Conservation (phyloP, 2,113 vertebrate genomes). For the Xiphorhynchus elegans region DNA sequence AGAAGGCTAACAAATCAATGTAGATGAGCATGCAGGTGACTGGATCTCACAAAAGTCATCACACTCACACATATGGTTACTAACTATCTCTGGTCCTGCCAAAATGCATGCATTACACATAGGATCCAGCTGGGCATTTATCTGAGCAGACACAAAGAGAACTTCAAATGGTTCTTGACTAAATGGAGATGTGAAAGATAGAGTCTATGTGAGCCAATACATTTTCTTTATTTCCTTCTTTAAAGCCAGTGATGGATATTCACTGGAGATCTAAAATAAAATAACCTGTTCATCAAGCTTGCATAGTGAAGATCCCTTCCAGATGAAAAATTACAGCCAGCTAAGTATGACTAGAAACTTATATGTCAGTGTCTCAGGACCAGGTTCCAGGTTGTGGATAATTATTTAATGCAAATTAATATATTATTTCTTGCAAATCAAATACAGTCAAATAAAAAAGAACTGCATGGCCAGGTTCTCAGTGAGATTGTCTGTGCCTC, state of each 20-base stretch:
- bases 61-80: neutral
- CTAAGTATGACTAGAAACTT: neutral
- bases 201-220: neutral
- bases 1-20: neutral
- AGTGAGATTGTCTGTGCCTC: neutral
- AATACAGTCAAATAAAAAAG: neutral
- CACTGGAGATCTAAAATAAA: slow-evolving; percentile 3
- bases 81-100: neutral
- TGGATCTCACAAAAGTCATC: neutral
- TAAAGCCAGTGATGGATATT: neutral
- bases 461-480: neutral
- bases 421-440: slow-evolving; percentile 19
- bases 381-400: neutral
- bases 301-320: neutral
- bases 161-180: slow-evolving; percentile 3
- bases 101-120: neutral
- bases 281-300: slow-evolving; percentile 11
- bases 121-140: neutral
- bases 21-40: neutral
- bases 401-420: slow-evolving; percentile 27
- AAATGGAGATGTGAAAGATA: neutral
- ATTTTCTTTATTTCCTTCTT: slow-evolving; percentile 28
- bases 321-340: slow-evolving; percentile 35
- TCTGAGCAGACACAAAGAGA: neutral
- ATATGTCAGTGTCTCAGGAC: slow-evolving; percentile 1